phyloP scores from a whole-genome alignment of 2,797 vertebrate species.

The Microctenopoma stevenorrisi region DNA sequence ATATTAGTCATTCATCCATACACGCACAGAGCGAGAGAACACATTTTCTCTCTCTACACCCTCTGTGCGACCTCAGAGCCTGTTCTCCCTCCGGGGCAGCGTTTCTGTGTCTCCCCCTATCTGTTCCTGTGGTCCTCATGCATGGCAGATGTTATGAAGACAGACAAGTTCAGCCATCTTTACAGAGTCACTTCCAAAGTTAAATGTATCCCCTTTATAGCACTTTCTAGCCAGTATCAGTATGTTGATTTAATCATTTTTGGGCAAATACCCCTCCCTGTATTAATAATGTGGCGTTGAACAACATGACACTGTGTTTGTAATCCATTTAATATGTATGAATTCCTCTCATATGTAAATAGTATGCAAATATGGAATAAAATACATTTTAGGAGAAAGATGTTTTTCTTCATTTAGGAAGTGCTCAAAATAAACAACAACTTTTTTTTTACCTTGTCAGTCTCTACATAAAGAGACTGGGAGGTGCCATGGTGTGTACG shows the following conservation, averaged over 20 bases:
- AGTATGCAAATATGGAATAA: background rate
- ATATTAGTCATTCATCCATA: constrained; percentile 49
- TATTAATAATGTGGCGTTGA: background rate
- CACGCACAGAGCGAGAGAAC: constrained; percentile 2
- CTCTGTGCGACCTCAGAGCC: constrained; percentile 43
- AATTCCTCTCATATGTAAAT: background rate
- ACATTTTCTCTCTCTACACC: constrained; percentile 29
- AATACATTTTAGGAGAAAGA: background rate
- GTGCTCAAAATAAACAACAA: background rate
- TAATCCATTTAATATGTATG: background rate
- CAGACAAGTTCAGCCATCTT: constrained; percentile 14
- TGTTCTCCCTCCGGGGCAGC: constrained; percentile 29
- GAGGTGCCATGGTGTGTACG: too few species aligned
- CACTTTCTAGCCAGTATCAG: background rate
- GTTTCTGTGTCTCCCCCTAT: constrained; percentile 8
- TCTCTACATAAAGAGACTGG: background rate
- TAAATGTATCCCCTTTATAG: constrained; percentile 2
- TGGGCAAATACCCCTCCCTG: background rate
- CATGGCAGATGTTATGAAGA: constrained; percentile 14
- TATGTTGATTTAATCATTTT: background rate
- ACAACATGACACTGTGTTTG: background rate
- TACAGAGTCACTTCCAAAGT: background rate
- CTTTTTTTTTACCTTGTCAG: background rate
- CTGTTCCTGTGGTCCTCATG: constrained; percentile 13
- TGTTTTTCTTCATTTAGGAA: background rate